Base-by-base conservation (phyloP, 2,113 vertebrate genomes). In the Pelodiscus sinensis region DNA sequence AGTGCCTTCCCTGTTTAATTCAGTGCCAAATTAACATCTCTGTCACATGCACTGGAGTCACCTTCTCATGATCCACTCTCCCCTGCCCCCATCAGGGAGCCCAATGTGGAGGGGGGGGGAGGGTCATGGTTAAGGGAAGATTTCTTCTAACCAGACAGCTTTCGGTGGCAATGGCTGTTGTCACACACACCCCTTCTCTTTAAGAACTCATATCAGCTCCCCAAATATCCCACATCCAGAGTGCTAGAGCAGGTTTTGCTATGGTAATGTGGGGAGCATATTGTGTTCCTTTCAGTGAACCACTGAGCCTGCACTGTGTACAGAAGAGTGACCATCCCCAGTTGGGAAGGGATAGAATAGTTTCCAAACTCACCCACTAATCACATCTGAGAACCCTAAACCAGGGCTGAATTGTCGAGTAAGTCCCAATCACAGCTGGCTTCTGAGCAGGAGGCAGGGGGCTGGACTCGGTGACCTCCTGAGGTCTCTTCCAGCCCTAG, bases 51-150 rank as follows among this genome's bases (percentile, higher is more conserved):
- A 7, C 22, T 27, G 71, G 62, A 51, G 71, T 13, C 10, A 27
- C 79, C 80, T 51, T 75, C 38, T 29, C 24, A 10, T 29, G 16
- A 10, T 4, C n/a, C 31, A 13, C 31, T 31, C 11, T 6, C 85
- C 51, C 1, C 82, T 8, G 3, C 24, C 27, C 80, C 80, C 52
- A 5, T 0, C 35, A 1, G 31, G 31, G 21, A 57, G n/a, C 77
- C 52, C 6, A 0, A 18, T 15, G 44, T 6, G 44, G 44, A n/a
- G 44, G 44, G 7, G 7, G 0, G 0, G 6, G 73, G 77, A 35
- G 7, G 27, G 38, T 7, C 0, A 18, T 55, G 86, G 77, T 6
- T 58, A 3, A 27, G 56, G 27, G 38, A 15, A 16, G 3, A 1
- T 65, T 29, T 60, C 0, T 52, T 89, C 81, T 60, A 90, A 3